Evolutionary conservation across 2,797 vertebrate genomes (phyloP), one percentile per base, ranked within the genome.

Genomic region (Sebastiscus tertius): DNA sequence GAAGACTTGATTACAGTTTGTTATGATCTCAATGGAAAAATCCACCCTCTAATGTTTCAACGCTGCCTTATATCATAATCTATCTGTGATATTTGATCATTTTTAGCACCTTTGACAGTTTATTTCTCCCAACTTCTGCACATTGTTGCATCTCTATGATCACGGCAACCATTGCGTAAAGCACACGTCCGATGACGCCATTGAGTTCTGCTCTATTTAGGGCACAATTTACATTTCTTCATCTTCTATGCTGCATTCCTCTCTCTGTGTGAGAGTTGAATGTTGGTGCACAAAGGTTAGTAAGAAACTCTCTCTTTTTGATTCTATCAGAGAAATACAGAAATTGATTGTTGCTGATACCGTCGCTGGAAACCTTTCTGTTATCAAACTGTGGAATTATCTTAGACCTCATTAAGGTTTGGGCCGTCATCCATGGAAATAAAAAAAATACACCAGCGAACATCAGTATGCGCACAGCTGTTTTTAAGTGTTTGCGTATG

Each of bases 401-500:
- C 61, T 59, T 49, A 58, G 72, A 60, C 55, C 26, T 85, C 61
- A 55, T 81, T 79, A 77, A 18, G 29, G 18, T 79, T 72, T 36
- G 33, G 63, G 70, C 55, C 58, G 34, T 8, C 20, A 24, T 80
- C 65, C 56, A 73, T 16, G 36, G 63, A 68, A 73, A 72, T 34
- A 59, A 66, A 27, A 76, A 72, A 81, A 76, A 33, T 54, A 60
- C 64, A 59, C 20, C 62, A 33, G 26, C 66, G 68, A 76, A 80
- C 64, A 77, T 58, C 54, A 65, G 72, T 33, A 12, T 27, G 36
- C 18, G 13, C 71, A 54, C 75, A 82, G 68, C 63, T 87, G 75
- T 42, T 86, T 89, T 74, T 79, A 87, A 86, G 59, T 78, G 79
- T 62, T 82, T 3, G n/a, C 72, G 31, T 9, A 52, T 87, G 85